Base-by-base conservation (phyloP, 2,113 vertebrate species). In the Cacatua alba region DNA sequence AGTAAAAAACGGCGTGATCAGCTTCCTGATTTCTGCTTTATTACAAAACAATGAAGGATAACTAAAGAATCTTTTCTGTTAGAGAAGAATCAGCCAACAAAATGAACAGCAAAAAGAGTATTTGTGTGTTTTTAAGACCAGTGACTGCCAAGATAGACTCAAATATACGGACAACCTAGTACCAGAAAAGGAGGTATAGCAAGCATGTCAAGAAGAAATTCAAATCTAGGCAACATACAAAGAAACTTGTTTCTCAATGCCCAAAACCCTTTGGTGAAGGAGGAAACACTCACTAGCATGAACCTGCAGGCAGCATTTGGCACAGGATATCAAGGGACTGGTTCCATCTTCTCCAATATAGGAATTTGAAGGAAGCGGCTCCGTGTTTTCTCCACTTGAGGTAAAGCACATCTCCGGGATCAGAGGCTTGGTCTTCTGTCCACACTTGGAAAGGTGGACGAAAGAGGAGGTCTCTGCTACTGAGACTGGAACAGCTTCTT, bases 391-490 rank as follows among this genome's bases (percentile, higher is more conserved):
- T 2, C 98, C 98, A 2, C 99, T 98, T 1, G 98, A 98, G 14
- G 99, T 99, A 96, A 99, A 99, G 97, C 99, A 99, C 99, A 99
- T 99, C 97, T 99, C 99, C 0, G 99, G 99, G 92, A 99, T 98
- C 88, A 99, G 97, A 2, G 99, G 99, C 86, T 98, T 98, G 9
- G 98, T 99, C 95, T 88, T 98, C 74, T 97, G 98, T 63, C 99
- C 98, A 0, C 98, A 98, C 25, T 64, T 97, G 18, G 98, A 98
- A 7, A 96, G 71, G 8, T 94, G 51, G 25, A 85, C 25, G 2
- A 96, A 94, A 0, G 91, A 78, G 69, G 96, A 12, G 3, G 80
- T 67, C 52, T 98, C 98, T 11, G 92, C 97, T 0, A 17, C 6
- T 0, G 94, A 48, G 28, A 41, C 72, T 0, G 88, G 94, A 35